These are phyloP conservation scores for Trissolcus brochymenae DNA, from an alignment of 2,888 invertebrate species.

Conservation along the genomic window DNA sequence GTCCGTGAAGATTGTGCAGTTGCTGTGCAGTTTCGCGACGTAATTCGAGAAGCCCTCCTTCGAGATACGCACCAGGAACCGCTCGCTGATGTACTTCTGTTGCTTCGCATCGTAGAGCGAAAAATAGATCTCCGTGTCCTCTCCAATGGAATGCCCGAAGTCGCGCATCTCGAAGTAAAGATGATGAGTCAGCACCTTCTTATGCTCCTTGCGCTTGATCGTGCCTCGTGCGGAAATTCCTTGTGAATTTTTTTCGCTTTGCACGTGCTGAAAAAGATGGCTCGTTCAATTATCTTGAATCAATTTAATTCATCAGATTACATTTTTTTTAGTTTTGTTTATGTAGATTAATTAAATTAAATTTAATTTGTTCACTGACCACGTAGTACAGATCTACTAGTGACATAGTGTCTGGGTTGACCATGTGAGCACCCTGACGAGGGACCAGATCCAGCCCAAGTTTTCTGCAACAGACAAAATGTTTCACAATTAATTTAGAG, in stretches of 20 bases:
- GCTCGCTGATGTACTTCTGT: slow-evolving; percentile 89
- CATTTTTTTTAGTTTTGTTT: background rate
- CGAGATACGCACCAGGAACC: slow-evolving; percentile 91
- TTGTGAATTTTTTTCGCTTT: slow-evolving; percentile 78
- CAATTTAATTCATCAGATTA: background rate
- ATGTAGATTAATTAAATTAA: no score
- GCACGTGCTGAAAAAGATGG: slow-evolving; percentile 76
- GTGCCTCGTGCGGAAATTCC: slow-evolving; percentile 79
- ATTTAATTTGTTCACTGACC: slow-evolving; percentile 78
- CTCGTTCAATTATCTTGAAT: background rate
- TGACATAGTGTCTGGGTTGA: slow-evolving; percentile 92
- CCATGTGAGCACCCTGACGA: slow-evolving; percentile 90
- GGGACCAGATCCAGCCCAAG: slow-evolving; percentile 94
- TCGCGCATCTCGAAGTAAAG: slow-evolving; percentile 92
- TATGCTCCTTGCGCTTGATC: slow-evolving; percentile 78
- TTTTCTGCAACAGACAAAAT: slow-evolving; percentile 82
- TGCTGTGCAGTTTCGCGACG: slow-evolving; percentile 90
- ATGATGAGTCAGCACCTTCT: slow-evolving; percentile 84
- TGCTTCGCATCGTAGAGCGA: slow-evolving; percentile 89
- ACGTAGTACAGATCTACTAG: slow-evolving; percentile 92
- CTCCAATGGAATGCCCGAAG: slow-evolving; percentile 89
- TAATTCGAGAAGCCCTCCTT: slow-evolving; percentile 94
- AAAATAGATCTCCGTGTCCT: slow-evolving; percentile 92
- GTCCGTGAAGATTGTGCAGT: slow-evolving; percentile 91
- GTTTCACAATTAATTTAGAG: background rate